These are phyloP conservation scores for Tetrax tetrax DNA, from an alignment of 2,113 vertebrate species.

Conservation along the genomic window DNA sequence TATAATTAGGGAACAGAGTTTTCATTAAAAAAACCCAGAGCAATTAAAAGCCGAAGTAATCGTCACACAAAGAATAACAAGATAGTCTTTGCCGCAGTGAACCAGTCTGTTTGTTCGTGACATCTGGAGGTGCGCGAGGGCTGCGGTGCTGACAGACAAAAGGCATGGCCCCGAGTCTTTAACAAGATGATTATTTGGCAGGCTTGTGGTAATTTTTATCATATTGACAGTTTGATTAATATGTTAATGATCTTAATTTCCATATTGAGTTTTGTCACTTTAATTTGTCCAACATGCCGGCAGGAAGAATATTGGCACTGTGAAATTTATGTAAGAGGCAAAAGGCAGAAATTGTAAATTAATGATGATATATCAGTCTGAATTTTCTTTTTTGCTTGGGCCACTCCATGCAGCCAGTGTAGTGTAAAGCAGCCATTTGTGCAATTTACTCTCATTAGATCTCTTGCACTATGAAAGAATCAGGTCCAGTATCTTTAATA, in stretches of 20 bases:
- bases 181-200: not conserved
- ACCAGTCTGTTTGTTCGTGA: rapidly evolving
- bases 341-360: not conserved
- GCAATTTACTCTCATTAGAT: too few species aligned
- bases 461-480: not conserved
- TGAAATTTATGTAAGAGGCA: not conserved
- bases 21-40: not conserved
- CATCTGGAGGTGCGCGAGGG: not conserved
- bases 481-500: not conserved
- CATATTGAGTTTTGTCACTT: slow-evolving; percentile 54
- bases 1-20: not conserved
- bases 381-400: not conserved
- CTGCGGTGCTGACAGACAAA: not conserved
- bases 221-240: slow-evolving; percentile 56
- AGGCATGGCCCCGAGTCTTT: not conserved
- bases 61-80: not conserved
- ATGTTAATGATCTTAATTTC: slow-evolving; percentile 55
- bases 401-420: rapidly evolving
- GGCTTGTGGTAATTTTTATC: not conserved
- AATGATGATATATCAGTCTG: not conserved
- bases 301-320: not conserved
- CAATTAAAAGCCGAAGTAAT: not conserved
- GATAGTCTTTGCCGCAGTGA: not conserved
- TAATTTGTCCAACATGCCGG: not conserved
- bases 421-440: not conserved